phyloP scores from a whole-genome alignment of 2,888 invertebrate species.

The Cremastinae sp. region DNA sequence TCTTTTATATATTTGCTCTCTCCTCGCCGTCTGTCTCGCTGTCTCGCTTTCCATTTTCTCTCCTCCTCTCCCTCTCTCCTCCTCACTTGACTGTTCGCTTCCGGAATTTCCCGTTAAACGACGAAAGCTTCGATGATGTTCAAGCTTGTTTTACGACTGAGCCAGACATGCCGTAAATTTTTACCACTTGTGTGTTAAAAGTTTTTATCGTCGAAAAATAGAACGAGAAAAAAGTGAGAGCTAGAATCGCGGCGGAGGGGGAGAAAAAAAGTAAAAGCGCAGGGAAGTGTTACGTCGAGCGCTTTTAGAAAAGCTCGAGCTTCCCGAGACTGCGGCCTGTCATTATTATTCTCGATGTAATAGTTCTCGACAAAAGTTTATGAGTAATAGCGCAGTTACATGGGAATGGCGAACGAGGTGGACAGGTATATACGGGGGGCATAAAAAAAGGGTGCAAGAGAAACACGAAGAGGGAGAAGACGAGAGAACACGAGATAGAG shows the following conservation, averaged over 20 bases:
- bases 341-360: constrained; percentile 15
- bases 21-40: too few relatives aligned
- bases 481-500: constrained; percentile 10
- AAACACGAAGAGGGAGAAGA: neutral
- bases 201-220: constrained; percentile 13
- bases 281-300: neutral
- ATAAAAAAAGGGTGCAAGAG: neutral
- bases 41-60: too few relatives aligned
- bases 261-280: neutral
- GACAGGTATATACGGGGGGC: neutral
- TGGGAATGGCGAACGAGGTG: neutral
- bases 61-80: neutral
- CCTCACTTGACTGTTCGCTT: constrained; percentile 10
- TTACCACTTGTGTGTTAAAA: constrained; percentile 6
- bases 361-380: constrained; percentile 21
- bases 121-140: constrained; percentile 21
- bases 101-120: constrained; percentile 29
- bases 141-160: constrained; percentile 18
- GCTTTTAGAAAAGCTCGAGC: neutral
- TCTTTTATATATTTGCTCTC: too few relatives aligned
- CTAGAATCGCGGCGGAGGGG: neutral
- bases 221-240: neutral
- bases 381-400: constrained; percentile 6
- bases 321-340: neutral
- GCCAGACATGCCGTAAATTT: neutral